A percentile compares a stretch with the other conserved stretches of the same genome.
phyloP scores from a whole-genome alignment of 2,888 invertebrate genomes.

The Callyntrura guangdongensis region DNA sequence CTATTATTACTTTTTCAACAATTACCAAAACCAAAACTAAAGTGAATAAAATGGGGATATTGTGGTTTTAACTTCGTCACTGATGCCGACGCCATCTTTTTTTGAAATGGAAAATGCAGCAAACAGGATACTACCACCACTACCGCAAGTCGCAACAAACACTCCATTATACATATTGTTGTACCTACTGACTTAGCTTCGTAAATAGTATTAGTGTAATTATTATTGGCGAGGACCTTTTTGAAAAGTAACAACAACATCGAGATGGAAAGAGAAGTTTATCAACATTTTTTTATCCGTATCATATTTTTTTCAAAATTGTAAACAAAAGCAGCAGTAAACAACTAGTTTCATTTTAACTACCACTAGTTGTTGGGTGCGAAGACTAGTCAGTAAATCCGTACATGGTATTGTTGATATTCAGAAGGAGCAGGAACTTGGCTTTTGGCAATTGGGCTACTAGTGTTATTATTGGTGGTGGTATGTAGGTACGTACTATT shows the following conservation, averaged over 20 bases:
- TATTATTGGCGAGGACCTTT: constrained; percentile 37
- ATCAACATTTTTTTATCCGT: constrained; percentile 54
- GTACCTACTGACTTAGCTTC: background rate
- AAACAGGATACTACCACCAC: constrained; percentile 26
- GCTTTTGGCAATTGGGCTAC: constrained; percentile 33
- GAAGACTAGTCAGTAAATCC: background rate
- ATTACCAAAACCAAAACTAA: constrained; percentile 24
- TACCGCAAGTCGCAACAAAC: too few relatives aligned
- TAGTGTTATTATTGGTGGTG: background rate
- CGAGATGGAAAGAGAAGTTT: constrained; percentile 43
- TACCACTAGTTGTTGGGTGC: background rate
- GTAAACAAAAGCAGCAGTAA: constrained; percentile 36
- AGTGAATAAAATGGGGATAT: constrained; percentile 7
- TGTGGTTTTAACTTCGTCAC: background rate
- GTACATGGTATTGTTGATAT: background rate
- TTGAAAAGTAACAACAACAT: constrained; percentile 39
- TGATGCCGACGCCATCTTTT: background rate
- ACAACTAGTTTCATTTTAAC: constrained; percentile 61
- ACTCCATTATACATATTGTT: background rate
- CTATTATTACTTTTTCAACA: constrained; percentile 9
- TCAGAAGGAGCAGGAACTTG: constrained; percentile 3
- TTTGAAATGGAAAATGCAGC: constrained; percentile 50
- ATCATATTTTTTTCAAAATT: constrained; percentile 47
- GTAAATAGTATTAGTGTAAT: background rate
- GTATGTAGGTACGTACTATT: too few relatives aligned